Conservation (phyloP, 1,140 invertebrate genomes). For the Aphaenogaster rudis region DNA sequence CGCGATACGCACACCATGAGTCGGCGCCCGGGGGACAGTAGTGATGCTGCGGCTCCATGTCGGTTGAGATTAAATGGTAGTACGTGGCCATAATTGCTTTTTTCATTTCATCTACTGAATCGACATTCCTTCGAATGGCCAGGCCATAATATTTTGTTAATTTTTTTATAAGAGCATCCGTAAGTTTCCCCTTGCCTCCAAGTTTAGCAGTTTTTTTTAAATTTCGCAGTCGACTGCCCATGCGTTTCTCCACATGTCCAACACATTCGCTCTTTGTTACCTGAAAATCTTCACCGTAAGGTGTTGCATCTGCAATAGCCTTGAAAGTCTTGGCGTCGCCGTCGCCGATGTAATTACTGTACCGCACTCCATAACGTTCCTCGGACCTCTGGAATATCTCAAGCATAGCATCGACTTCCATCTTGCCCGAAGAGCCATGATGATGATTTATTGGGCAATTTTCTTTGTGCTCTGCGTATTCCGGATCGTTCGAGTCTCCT, state of each 20-base stretch:
- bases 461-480: slow-evolving; percentile 9
- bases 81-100: too few species aligned
- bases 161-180: background rate
- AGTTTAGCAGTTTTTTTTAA: background rate
- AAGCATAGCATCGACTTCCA: slow-evolving; percentile 66
- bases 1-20: too few species aligned
- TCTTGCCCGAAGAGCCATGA: slow-evolving; percentile 60
- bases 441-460: slow-evolving; percentile 57
- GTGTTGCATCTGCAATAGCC: slow-evolving; percentile 42
- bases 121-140: too few species aligned
- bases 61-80: too few species aligned
- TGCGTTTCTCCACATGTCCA: background rate
- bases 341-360: slow-evolving; percentile 39
- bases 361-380: slow-evolving; percentile 31
- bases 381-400: slow-evolving; percentile 64
- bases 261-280: slow-evolving; percentile 64
- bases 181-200: background rate
- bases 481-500: background rate
- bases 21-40: too few species aligned
- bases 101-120: too few species aligned
- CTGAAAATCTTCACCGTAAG: slow-evolving; percentile 32
- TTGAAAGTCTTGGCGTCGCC: slow-evolving; percentile 66
- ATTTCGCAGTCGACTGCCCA: background rate
- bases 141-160: background rate
- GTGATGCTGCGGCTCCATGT: too few species aligned